Base-by-base conservation (phyloP, 2,888 invertebrate species). In the Alentia gelatinosa region DNA sequence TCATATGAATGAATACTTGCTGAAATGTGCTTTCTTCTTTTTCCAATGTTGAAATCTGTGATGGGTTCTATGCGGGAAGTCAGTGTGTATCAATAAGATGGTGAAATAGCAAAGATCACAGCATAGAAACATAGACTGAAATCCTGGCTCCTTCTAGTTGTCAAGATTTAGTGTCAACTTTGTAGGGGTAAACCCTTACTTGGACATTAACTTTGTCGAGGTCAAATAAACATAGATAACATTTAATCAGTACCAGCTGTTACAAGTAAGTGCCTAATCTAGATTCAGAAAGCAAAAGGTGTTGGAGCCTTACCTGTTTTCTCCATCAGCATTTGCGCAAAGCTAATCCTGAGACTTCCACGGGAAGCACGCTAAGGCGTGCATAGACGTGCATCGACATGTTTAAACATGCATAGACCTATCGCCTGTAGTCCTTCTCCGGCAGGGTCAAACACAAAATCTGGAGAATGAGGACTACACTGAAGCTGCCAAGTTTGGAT, bases 401-500 rank as follows among this genome's bases (percentile, higher is more conserved):
- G n/a, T n/a, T n/a, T n/a, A n/a, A n/a, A n/a, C n/a, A n/a, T n/a
- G n/a, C n/a, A n/a, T n/a, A n/a, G n/a, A n/a, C n/a, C n/a, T n/a
- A n/a, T n/a, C n/a, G n/a, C n/a, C n/a, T n/a, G n/a, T n/a, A n/a
- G n/a, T n/a, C n/a, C n/a, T n/a, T n/a, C n/a, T n/a, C n/a, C n/a
- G n/a, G n/a, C n/a, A n/a, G n/a, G n/a, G n/a, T n/a, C n/a, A n/a
- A n/a, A n/a, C n/a, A n/a, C n/a, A n/a, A n/a, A n/a, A n/a, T 9
- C 23, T 56, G 56, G 68, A 68, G 12, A 68, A 68, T 30, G 3
- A 68, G n/a, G n/a, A 68, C 26, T 68, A 30, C 68, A n/a, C 12
- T n/a, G 68, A 68, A 68, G 68, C 68, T 68, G 68, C 68, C 68
- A 68, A 68, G 68, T 30, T 68, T 68, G 68, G 33, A 68, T 30